Evolutionary conservation across 2,797 vertebrate species (phyloP), one percentile per base, ranked within the genome.

Genomic region (Channallabes apus): DNA sequence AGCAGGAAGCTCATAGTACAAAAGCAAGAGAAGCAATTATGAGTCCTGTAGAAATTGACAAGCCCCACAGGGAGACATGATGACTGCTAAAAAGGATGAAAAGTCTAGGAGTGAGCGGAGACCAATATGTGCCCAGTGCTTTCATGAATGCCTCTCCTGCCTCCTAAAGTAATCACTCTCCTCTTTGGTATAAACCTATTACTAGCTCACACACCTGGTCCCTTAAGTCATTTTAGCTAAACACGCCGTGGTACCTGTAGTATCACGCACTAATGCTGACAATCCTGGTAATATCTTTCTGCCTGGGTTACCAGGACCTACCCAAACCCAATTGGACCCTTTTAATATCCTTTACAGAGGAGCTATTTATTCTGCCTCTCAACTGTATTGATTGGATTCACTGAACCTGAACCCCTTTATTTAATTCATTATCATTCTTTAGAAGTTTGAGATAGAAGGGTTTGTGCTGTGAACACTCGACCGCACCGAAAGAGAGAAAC

Each of bases 1-100:
- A 91, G 92, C 89, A 85, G 88, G 90, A 89, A 89, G 82, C 91
- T 84, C 27, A 91, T 91, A 88, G 77, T 84, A 84, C 82, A 93
- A 93, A 91, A 91, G 85, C 89, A 87, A 90, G 91, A 79, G 84
- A 93, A 93, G 93, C 93, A 94, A 94, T 95, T 93, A 95, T 92
- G 91, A 91, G 86, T 89, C 91, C 89, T 87, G 80, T 86, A 89
- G 92, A 90, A 94, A 93, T 90, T 92, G 91, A 93, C 92, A 92
- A 91, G 90, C 86, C 90, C 91, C 90, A 83, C 22, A 85, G 91
- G 88, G 89, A 88, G 87, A 89, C 89, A 90, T 86, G 83, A 92
- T 91, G 87, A 86, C 80, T 7, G 84, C 81, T 89, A 90, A 89
- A 83, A 89, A 86, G 84, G 86, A 90, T 86, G 83, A 90, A 89